Conservation (phyloP, 2,888 invertebrate genomes). For the Baronia brevicornis region DNA sequence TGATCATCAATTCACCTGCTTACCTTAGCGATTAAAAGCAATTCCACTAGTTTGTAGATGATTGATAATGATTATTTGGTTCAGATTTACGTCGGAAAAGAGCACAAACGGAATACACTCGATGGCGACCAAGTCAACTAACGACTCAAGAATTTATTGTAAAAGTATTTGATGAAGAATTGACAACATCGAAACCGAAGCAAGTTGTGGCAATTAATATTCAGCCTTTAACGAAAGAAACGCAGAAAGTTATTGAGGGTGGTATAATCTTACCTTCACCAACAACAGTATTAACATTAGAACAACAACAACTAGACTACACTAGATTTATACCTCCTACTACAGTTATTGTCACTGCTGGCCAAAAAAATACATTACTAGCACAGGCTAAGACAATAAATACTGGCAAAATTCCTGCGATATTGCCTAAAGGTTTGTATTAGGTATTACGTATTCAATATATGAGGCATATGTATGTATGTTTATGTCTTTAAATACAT, state of each 20-base stretch:
- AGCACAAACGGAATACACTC: constrained; percentile 48
- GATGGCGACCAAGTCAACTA: constrained; percentile 49
- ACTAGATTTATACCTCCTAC: constrained; percentile 53
- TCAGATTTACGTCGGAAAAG: constrained; percentile 51
- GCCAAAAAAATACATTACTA: constrained; percentile 9
- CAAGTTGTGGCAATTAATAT: constrained; percentile 53
- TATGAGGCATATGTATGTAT: too few species aligned
- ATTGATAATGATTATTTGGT: constrained; percentile 13
- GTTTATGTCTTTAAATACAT: too few species aligned
- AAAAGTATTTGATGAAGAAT: constrained; percentile 62
- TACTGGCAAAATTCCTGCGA: constrained; percentile 6
- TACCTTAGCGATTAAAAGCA: too few species aligned
- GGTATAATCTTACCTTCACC: constrained; percentile 42
- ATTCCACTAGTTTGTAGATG: not conserved
- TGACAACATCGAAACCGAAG: constrained; percentile 32
- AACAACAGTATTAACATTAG: constrained; percentile 15
- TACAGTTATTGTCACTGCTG: constrained; percentile 18
- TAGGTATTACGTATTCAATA: not conserved
- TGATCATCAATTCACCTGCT: too few species aligned
- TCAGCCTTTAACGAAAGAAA: constrained; percentile 32
- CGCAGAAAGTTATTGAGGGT: constrained; percentile 52
- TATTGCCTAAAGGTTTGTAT: constrained; percentile 7
- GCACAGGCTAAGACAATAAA: constrained; percentile 7
- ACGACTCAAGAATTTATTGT: constrained; percentile 56
- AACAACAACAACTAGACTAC: constrained; percentile 36